Percentiles rank a stretch among this genome's conserved stretches.
These are phyloP conservation scores for Cataglyphis livida DNA, from an alignment of 2,888 invertebrate species.

Conservation along the genomic window DNA sequence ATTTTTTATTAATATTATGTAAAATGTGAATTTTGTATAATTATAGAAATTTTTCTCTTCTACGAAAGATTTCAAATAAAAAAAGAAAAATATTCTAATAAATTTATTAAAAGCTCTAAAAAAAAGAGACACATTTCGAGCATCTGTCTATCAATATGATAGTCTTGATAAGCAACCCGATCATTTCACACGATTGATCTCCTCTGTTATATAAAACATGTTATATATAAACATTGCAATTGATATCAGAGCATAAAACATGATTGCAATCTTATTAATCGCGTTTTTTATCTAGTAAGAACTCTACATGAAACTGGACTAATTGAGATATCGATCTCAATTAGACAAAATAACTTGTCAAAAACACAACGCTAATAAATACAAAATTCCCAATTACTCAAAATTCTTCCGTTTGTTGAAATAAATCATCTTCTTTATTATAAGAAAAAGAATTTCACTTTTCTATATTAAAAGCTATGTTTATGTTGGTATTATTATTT, in stretches of 20 bases:
- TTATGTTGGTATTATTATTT: constrained; percentile 1
- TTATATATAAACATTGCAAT: not conserved
- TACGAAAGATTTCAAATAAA: not conserved
- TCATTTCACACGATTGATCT: not conserved
- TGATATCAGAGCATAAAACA: not conserved
- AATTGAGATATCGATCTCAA: not conserved
- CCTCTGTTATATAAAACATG: not conserved
- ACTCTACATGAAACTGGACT: not conserved
- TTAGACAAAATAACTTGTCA: not conserved
- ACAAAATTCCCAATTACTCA: not conserved
- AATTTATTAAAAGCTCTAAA: not conserved
- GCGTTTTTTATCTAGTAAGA: not conserved
- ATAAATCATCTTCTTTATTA: not conserved
- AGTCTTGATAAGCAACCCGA: not conserved
- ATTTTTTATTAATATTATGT: not conserved
- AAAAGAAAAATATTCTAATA: not conserved
- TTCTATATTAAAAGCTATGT: not conserved
- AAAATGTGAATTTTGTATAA: not conserved
- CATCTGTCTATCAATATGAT: not conserved
- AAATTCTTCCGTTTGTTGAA: not conserved
- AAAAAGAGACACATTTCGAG: not conserved
- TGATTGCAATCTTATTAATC: not conserved
- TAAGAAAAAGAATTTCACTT: not conserved
- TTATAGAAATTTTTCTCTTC: not conserved
- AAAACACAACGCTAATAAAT: not conserved